These are phyloP conservation scores for Chanos chanos DNA, from an alignment of 2,797 vertebrate species.

Conservation along the genomic window DNA sequence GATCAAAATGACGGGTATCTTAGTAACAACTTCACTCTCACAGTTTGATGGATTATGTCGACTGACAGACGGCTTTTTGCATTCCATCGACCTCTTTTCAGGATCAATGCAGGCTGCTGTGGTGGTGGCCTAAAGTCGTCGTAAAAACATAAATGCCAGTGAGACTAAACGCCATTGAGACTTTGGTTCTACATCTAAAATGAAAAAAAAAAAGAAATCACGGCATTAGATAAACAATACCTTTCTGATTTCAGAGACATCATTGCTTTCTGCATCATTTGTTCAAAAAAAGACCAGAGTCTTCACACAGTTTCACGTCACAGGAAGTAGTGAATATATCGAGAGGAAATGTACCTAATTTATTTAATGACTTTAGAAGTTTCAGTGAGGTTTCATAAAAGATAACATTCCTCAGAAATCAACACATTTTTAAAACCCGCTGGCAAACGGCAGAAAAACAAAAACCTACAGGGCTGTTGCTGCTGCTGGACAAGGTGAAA, in stretches of 20 bases:
- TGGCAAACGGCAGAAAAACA: no score
- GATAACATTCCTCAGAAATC: no score
- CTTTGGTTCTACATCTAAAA: background rate
- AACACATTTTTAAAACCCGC: no score
- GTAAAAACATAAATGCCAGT: background rate
- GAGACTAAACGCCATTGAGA: background rate
- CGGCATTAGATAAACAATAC: no score
- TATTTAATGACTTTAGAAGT: no score
- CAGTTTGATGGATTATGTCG: background rate
- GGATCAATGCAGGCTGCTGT: background rate
- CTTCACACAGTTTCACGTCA: no score
- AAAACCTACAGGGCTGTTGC: slow-evolving; percentile 33
- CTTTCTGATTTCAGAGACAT: no score
- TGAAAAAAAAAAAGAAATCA: background rate
- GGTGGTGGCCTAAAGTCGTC: background rate
- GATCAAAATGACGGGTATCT: slow-evolving; percentile 42
- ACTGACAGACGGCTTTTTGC: background rate
- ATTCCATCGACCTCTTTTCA: slow-evolving; percentile 14
- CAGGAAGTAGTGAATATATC: no score
- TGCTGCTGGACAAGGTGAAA: slow-evolving; percentile 40
- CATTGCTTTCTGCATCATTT: no score
- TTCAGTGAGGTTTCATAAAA: no score
- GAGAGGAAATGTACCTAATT: no score
- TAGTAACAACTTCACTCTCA: background rate
- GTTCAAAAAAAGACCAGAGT: no score